These are phyloP conservation scores for Schlechtendalia chinensis DNA, from an alignment of 1,140 invertebrate species.

Conservation along the genomic window DNA sequence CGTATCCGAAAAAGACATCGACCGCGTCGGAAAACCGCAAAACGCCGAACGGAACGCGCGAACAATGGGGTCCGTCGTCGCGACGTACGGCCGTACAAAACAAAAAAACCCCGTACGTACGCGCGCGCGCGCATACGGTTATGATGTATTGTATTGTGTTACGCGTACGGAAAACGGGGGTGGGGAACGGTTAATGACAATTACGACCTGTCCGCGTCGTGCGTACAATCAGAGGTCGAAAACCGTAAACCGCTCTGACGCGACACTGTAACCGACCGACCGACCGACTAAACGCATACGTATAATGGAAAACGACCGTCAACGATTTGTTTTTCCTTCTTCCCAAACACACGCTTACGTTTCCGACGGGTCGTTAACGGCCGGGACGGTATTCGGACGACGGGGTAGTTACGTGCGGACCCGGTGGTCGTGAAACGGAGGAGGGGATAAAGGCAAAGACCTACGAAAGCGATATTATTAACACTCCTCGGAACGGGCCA, in stretches of 20 bases:
- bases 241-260: too few relatives aligned
- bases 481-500: background rate
- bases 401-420: background rate
- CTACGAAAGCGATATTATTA: constrained; percentile 20
- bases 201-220: too few relatives aligned
- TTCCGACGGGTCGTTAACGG: background rate
- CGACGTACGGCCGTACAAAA: background rate
- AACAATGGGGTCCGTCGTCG: background rate
- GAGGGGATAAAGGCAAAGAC: background rate
- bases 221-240: too few relatives aligned
- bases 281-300: too few relatives aligned
- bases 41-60: background rate
- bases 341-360: background rate
- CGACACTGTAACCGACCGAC: too few relatives aligned
- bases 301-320: too few relatives aligned
- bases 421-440: background rate
- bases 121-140: too few relatives aligned
- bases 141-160: too few relatives aligned
- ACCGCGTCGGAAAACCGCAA: constrained; percentile 18
- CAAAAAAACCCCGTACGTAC: too few relatives aligned
- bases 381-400: background rate
- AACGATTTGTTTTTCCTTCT: too few relatives aligned
- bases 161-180: too few relatives aligned
- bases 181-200: too few relatives aligned
- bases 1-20: background rate